Evolutionary conservation across 2,888 invertebrate genomes (phyloP).

Genomic region (Himalopsyche anomala): DNA sequence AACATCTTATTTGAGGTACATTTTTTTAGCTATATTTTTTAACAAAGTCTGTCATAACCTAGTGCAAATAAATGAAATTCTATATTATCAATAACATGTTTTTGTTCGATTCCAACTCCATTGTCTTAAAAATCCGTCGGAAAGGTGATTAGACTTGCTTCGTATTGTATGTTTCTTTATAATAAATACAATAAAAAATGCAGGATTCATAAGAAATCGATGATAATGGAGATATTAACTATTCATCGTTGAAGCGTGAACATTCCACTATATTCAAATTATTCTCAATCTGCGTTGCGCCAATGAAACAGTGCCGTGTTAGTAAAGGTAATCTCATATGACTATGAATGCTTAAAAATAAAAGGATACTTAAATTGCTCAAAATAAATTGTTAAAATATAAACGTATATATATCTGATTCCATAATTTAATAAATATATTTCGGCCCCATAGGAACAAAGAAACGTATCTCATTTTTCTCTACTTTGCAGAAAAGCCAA

Average conservation of each 20-base stretch:
- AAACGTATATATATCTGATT: no score
- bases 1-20: no score
- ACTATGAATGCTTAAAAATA: no score
- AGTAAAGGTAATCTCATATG: not conserved
- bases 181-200: slow-evolving; percentile 10
- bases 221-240: slow-evolving; percentile 37
- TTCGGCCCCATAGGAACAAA: no score
- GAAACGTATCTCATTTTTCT: no score
- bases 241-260: slow-evolving; percentile 35
- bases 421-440: no score
- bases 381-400: no score
- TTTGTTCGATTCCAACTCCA: not conserved
- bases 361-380: no score
- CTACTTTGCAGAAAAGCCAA: no score
- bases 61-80: not conserved
- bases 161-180: not conserved
- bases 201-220: slow-evolving; percentile 48
- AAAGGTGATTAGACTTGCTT: slow-evolving; percentile 1
- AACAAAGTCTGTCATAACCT: no score
- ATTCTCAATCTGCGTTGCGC: not conserved
- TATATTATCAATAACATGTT: not conserved
- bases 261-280: not conserved
- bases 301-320: not conserved
- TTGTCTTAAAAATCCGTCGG: not conserved
- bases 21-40: no score